A percentile compares a stretch with the other conserved stretches of the same genome.
These are phyloP conservation scores for Halocaridina rubra DNA, from an alignment of 2,888 invertebrate species.

Conservation along the genomic window DNA sequence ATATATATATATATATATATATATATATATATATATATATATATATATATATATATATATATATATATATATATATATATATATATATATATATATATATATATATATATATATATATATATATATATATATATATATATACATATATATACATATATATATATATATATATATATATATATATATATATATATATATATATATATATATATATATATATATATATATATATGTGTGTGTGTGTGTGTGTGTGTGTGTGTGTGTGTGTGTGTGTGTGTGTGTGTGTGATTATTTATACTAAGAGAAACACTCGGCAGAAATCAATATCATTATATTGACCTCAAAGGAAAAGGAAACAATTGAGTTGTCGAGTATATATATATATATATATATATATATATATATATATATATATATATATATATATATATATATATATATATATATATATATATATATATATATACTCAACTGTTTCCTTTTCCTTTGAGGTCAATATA, in stretches of 20 bases:
- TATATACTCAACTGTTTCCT: neutral
- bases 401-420: neutral
- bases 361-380: too few species aligned
- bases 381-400: too few species aligned
- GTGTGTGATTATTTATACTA: too few species aligned
- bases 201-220: neutral
- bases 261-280: too few species aligned
- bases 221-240: neutral
- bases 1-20: conserved; percentile 14
- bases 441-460: neutral
- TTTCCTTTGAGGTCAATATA: neutral
- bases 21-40: neutral
- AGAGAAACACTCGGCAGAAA: too few species aligned
- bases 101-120: neutral
- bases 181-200: neutral
- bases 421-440: neutral
- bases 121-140: neutral
- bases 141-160: neutral
- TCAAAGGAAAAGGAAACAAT: too few species aligned
- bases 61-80: neutral
- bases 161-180: neutral
- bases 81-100: neutral
- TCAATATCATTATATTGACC: too few species aligned
- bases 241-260: too few species aligned
- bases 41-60: neutral